These are phyloP conservation scores for Orthosia gracilis DNA, from an alignment of 2,888 invertebrate species.

Conservation along the genomic window DNA sequence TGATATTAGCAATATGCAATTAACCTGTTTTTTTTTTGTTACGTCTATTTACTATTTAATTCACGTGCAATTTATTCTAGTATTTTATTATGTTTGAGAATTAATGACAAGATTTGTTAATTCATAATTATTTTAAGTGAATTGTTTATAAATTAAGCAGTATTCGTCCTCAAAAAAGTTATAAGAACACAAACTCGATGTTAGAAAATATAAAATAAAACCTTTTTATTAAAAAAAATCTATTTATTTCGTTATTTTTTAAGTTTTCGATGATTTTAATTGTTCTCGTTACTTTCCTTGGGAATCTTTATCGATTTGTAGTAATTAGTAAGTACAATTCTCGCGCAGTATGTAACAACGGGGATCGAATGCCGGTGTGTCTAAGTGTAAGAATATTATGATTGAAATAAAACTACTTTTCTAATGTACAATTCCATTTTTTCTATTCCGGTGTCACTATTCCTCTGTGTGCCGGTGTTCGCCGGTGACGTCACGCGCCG, in stretches of 20 bases:
- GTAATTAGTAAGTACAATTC: slow-evolving; percentile 83
- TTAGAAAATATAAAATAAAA: slow-evolving; percentile 73
- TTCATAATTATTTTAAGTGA: slow-evolving; percentile 43
- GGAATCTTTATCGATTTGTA: slow-evolving; percentile 89
- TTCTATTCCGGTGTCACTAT: slow-evolving; percentile 80
- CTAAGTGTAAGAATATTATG: slow-evolving; percentile 57
- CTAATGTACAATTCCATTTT: slow-evolving; percentile 86
- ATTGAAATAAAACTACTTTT: slow-evolving; percentile 76
- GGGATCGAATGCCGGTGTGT: slow-evolving; percentile 72
- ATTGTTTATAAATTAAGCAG: slow-evolving; percentile 41
- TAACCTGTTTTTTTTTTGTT: slow-evolving; percentile 47
- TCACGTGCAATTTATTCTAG: slow-evolving; percentile 56
- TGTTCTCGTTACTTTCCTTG: slow-evolving; percentile 90
- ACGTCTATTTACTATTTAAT: slow-evolving; percentile 40
- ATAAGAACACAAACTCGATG: slow-evolving; percentile 73
- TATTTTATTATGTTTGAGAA: slow-evolving; percentile 49
- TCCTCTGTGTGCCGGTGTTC: slow-evolving; percentile 52
- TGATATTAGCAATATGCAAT: slow-evolving; percentile 54
- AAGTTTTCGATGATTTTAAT: slow-evolving; percentile 90
- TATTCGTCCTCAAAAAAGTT: slow-evolving; percentile 66
- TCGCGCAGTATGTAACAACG: slow-evolving; percentile 74
- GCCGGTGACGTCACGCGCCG: slow-evolving; percentile 38
- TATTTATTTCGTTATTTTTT: slow-evolving; percentile 91
- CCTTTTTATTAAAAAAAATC: slow-evolving; percentile 77
- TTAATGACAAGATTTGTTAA: slow-evolving; percentile 48